These are phyloP conservation scores for Epinephelus awoara DNA, from an alignment of 2,797 vertebrate species.

Conservation along the genomic window DNA sequence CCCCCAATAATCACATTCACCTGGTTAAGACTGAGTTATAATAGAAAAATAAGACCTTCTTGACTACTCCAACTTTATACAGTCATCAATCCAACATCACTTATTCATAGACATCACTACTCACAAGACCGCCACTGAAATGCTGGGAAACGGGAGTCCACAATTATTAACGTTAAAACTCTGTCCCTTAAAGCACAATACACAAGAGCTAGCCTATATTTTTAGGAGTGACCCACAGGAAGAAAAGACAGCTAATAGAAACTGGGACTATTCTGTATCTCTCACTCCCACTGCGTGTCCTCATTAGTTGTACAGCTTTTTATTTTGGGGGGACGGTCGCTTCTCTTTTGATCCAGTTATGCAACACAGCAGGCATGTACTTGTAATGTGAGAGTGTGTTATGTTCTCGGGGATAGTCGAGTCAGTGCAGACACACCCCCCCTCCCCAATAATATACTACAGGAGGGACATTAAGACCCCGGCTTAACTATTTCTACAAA, in stretches of 20 bases:
- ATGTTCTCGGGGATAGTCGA: conserved; percentile 63
- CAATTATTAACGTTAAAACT: conserved; percentile 27
- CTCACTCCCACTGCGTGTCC: conserved; percentile 77
- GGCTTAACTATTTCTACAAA: conserved; percentile 30
- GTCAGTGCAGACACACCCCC: conserved; percentile 40
- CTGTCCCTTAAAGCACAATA: conserved; percentile 52
- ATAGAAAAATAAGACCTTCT: neutral
- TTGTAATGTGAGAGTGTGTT: conserved; percentile 76
- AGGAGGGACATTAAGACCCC: conserved; percentile 35
- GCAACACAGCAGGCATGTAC: conserved; percentile 76
- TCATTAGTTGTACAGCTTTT: conserved; percentile 79
- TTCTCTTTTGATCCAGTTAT: conserved; percentile 82
- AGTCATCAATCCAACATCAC: conserved; percentile 36
- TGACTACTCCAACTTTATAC: neutral
- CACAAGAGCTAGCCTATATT: conserved; percentile 69
- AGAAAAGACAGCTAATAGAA: conserved; percentile 75
- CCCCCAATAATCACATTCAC: neutral
- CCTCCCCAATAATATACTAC: conserved; percentile 33
- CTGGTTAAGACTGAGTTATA: conserved; percentile 16
- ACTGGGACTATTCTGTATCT: conserved; percentile 80
- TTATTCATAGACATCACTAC: conserved; percentile 27
- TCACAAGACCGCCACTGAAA: conserved; percentile 26
- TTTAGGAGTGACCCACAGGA: conserved; percentile 80
- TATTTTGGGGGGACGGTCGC: conserved; percentile 74
- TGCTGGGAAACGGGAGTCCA: conserved; percentile 11